Percentiles rank a stretch among this genome's conserved stretches.
These are phyloP conservation scores for Caenorhabditis virilis DNA, from an alignment of 2,888 invertebrate genomes.

Conservation along the genomic window DNA sequence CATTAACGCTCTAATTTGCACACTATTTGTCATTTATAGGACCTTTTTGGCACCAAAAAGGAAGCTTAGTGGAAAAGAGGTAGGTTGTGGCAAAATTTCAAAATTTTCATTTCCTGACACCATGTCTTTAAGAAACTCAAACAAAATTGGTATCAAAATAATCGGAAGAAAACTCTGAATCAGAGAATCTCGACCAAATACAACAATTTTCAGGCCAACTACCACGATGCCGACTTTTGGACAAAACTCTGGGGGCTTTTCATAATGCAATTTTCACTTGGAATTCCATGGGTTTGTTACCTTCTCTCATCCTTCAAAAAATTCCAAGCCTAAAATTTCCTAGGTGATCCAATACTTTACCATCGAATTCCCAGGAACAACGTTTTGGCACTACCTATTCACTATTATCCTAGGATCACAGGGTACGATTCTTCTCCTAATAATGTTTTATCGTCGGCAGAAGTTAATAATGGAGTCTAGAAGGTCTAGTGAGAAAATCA, in stretches of 20 bases:
- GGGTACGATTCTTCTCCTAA: conserved; percentile 35
- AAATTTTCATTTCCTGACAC: no score
- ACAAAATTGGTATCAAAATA: no score
- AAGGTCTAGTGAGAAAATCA: neutral
- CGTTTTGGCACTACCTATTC: conserved; percentile 51
- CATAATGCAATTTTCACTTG: conserved; percentile 54
- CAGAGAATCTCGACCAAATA: no score
- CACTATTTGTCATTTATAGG: conserved; percentile 42
- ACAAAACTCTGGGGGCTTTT: conserved; percentile 44
- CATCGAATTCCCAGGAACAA: conserved; percentile 21
- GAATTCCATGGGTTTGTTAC: conserved; percentile 55
- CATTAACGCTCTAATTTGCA: conserved; percentile 49
- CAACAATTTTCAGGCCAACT: neutral
- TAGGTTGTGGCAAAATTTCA: no score
- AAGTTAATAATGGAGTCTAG: conserved; percentile 1
- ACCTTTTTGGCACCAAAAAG: conserved; percentile 37
- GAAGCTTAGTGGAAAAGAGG: conserved; percentile 12
- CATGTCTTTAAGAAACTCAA: no score
- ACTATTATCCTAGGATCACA: conserved; percentile 45
- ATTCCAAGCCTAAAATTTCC: conserved; percentile 2
- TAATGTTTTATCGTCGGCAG: conserved; percentile 35
- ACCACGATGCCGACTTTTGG: conserved; percentile 32
- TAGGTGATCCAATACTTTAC: conserved; percentile 52
- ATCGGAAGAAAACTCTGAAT: no score
- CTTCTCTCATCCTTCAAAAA: neutral